Conservation (phyloP, 2,113 vertebrate genomes). For the human region DNA sequence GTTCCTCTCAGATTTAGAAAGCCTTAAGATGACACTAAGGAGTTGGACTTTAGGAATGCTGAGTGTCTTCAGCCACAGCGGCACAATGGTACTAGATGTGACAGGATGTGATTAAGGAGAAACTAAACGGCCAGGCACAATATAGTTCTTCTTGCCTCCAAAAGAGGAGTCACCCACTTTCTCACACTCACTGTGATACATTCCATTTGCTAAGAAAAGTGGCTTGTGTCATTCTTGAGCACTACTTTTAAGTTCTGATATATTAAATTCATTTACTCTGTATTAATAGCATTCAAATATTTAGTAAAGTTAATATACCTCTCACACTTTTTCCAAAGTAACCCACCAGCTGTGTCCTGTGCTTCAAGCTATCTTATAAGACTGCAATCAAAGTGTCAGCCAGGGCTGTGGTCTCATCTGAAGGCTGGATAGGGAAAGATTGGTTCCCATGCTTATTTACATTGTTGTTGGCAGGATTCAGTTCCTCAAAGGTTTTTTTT, state of each 20-base stretch:
- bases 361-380: not conserved
- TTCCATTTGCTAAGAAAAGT: not conserved
- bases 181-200: not conserved
- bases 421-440: not conserved
- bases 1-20: not conserved
- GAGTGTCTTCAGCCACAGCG: not conserved
- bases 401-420: not conserved
- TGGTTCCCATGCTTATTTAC: not conserved
- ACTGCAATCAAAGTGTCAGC: not conserved
- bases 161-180: not conserved
- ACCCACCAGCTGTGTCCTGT: not conserved
- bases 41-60: not conserved
- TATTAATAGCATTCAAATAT: not conserved
- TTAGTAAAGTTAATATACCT: not conserved
- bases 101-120: not conserved
- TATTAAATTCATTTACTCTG: not conserved
- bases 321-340: not conserved
- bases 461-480: not conserved
- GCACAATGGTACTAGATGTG: not conserved
- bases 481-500: not conserved
- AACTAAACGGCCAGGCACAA: not conserved
- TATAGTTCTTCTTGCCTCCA: not conserved
- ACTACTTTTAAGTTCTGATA: not conserved
- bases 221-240: not conserved
- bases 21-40: not conserved